Evolutionary conservation across 2,113 vertebrate species (phyloP), one percentile per base, ranked within the genome.

Genomic region (Spilogale gracilis): DNA sequence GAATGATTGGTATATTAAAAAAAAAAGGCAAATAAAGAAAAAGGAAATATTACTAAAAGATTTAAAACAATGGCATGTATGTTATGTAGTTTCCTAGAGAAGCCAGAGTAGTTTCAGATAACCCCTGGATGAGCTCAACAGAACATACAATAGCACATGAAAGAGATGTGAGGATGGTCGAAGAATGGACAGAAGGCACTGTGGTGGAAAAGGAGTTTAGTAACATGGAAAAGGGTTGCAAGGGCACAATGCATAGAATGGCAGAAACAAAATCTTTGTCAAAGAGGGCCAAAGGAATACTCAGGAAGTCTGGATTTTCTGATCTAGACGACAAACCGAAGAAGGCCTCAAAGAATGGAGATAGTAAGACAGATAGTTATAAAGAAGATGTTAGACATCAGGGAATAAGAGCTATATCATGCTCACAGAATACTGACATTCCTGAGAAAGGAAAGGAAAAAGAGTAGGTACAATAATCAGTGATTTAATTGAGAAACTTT

Each of bases 21-120:
- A 50, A 61, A 61, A 71, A 92, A 60, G 25, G 23, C 4, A 87
- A 95, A 91, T 8, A 58, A 85, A 95, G 88, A 50, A 58, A 93
- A 69, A 60, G 43, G 17, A 71, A 78, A 48, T 25, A 56, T 61
- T 20, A n/a, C 69, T 52, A 78, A 32, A 78, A 79, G 58, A 88
- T 74, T 81, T 21, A 76, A 52, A 94, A 60, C 3, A 54, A 54
- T 87, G 52, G 7, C 14, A 13, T 43, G 45, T 27, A 12, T 91
- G 87, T 94, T 45, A 71, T 16, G 4, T 43, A 30, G 60, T 60
- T 38, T 83, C 30, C 45, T 69, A 25, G 45, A 88, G 48, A 88
- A 94, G 45, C 27, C 43, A 91, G 50, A 45, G 23, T 76, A 74
- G 50, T 60, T 93, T 87, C n/a, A 48, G 32, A 20, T n/a, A 54